Evolutionary conservation across 2,797 vertebrate genomes (phyloP).

Genomic region (Tauraco hartlaubi): DNA sequence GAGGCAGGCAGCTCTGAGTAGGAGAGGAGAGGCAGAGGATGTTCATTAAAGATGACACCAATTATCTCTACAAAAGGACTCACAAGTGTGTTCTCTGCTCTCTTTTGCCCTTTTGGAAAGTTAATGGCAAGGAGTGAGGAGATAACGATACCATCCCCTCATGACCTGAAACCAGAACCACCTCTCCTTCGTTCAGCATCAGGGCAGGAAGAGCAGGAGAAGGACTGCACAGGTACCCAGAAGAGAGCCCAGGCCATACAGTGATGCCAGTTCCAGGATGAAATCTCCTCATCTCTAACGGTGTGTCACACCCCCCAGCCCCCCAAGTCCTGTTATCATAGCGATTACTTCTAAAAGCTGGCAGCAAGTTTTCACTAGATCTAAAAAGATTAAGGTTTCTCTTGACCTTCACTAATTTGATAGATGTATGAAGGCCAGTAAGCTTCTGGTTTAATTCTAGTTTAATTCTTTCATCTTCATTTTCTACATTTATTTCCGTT

Average conservation of each 20-base stretch:
- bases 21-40: neutral
- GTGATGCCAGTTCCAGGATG: neutral
- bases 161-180: neutral
- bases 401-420: neutral
- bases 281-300: neutral
- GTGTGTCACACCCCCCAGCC: neutral
- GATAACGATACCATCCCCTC: neutral
- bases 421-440: neutral
- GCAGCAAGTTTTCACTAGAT: neutral
- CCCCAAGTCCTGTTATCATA: neutral
- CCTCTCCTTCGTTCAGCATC: neutral
- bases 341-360: neutral
- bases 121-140: neutral
- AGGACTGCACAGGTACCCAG: neutral
- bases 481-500: neutral
- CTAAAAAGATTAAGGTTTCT: neutral
- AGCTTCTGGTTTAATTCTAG: neutral
- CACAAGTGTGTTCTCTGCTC: neutral
- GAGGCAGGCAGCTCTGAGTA: neutral
- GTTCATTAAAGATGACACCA: neutral
- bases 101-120: neutral
- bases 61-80: neutral
- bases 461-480: neutral
- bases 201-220: neutral
- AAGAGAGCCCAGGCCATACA: fast-evolving